phyloP scores from a whole-genome alignment of 2,797 vertebrate genomes.

The Okamejei kenojei region DNA sequence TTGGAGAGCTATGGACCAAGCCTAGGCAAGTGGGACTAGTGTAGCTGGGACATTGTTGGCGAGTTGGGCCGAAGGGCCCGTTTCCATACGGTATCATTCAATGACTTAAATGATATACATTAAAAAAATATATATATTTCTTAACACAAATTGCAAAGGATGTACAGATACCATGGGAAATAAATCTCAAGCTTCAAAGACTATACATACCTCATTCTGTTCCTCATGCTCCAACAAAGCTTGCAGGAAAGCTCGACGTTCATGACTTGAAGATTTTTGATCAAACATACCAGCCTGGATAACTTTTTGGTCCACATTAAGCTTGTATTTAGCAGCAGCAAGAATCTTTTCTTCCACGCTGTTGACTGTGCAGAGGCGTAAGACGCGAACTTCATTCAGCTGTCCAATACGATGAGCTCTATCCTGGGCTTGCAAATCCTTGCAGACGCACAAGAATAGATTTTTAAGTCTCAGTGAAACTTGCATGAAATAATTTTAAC shows the following conservation, averaged over 20 bases:
- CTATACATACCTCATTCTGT: conserved; percentile 77
- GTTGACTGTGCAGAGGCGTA: conserved; percentile 88
- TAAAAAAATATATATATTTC: background rate
- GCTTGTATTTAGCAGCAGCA: conserved; percentile 90
- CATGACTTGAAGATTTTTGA: conserved; percentile 92
- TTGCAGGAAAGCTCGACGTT: conserved; percentile 85
- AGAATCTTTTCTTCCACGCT: conserved; percentile 96
- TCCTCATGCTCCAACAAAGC: conserved; percentile 90
- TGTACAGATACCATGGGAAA: background rate
- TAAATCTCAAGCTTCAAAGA: background rate
- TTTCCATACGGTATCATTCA: too few relatives aligned
- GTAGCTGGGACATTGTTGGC: too few relatives aligned
- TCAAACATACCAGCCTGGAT: conserved; percentile 98
- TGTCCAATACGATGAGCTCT: conserved; percentile 92
- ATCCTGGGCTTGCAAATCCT: conserved; percentile 96
- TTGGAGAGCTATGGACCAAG: too few relatives aligned
- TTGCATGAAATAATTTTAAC: background rate
- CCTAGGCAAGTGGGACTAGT: too few relatives aligned
- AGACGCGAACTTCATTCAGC: conserved; percentile 88
- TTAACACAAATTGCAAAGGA: background rate
- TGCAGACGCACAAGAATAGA: background rate
- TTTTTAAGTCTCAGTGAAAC: background rate
- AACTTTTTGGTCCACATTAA: conserved; percentile 96
- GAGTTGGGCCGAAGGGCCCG: too few relatives aligned
- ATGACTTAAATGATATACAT: background rate